Evolutionary conservation across 2,888 invertebrate species (phyloP), one percentile per base, ranked within the genome.

Genomic region (Andrena minutula): DNA sequence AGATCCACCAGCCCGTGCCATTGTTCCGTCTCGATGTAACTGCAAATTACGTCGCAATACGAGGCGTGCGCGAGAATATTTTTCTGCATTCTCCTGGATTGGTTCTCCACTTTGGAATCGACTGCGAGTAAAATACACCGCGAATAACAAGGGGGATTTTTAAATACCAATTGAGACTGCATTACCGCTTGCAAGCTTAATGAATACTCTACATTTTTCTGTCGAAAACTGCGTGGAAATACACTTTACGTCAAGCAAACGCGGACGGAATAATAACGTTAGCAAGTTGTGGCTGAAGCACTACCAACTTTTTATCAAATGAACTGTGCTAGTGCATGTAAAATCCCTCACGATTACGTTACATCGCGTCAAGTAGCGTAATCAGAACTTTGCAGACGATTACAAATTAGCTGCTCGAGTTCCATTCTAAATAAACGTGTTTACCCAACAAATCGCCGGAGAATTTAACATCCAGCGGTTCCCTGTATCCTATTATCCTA

Each of bases 351-450:
- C 20, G 23, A 53, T 53, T 32, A 30, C 51, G 51, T 53, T 53
- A 16, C 51, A 32, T 32, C 28, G 6, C 12, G 30, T 23, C 6
- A 26, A 8, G 41, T 41, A 47, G 28, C 32, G 23, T 20, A 53
- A 53, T 3, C 16, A 53, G 16, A 32, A 35, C 32, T 53, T 7
- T 20, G 32, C 12, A 16, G 12, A 66, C 16, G 16, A 68, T 68
- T 16, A 23, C 56, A 32, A 69, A 56, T 69, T 69, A 20, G 68
- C 51, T 23, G 66, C 32, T 20, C 66, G 32, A 1, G 12, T 68
- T 53, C 20, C 30, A 41, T 10, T 35, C 23, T 87, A 87, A 88
- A 88, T 87, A 88, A 88, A 87, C 84, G 77, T 20, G 71, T 71
- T 80, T 82, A 82, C 70, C 75, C 76, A 85, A 85, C 87, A 79